phyloP scores from a whole-genome alignment of 2,113 vertebrate genomes.

The Lipophrys pholis region DNA sequence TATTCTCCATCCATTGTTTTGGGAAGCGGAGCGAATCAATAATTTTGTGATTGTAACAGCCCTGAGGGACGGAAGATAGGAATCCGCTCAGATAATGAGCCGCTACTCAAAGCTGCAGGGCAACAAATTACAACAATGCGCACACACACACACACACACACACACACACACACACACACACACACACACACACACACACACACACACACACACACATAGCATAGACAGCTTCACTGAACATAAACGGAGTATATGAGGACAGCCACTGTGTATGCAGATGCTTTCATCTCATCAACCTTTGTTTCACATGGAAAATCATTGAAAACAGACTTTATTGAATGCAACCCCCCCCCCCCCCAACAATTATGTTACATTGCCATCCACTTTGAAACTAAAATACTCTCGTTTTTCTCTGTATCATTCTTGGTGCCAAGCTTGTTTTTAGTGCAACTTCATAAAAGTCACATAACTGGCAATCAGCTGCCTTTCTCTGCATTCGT shows the following conservation, averaged over 20 bases:
- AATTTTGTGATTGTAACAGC: conserved; percentile 65
- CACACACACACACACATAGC: neutral
- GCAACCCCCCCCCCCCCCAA: no score
- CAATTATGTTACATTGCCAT: neutral
- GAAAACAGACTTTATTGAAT: neutral
- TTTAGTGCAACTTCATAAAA: neutral
- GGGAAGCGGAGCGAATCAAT: conserved; percentile 65
- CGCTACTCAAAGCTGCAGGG: conserved; percentile 54
- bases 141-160: conserved; percentile 22
- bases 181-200: conserved; percentile 10
- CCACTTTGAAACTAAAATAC: neutral
- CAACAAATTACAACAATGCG: conserved; percentile 51
- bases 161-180: conserved; percentile 4
- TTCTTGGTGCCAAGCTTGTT: no score
- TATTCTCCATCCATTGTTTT: conserved; percentile 64
- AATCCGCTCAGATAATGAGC: conserved; percentile 72
- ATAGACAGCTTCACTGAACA: neutral
- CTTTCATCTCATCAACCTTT: conserved; percentile 42
- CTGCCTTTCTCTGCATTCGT: no score
- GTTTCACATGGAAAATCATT: neutral
- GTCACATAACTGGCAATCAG: no score
- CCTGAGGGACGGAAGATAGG: conserved; percentile 60
- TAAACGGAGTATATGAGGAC: conserved; percentile 16
- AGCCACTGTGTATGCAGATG: neutral
- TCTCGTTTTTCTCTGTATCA: neutral